A percentile compares a stretch with the other conserved stretches of the same genome.
Conservation (phyloP, 37 sponge, comb jelly and placozoan species). For the Bolinopsis microptera region DNA sequence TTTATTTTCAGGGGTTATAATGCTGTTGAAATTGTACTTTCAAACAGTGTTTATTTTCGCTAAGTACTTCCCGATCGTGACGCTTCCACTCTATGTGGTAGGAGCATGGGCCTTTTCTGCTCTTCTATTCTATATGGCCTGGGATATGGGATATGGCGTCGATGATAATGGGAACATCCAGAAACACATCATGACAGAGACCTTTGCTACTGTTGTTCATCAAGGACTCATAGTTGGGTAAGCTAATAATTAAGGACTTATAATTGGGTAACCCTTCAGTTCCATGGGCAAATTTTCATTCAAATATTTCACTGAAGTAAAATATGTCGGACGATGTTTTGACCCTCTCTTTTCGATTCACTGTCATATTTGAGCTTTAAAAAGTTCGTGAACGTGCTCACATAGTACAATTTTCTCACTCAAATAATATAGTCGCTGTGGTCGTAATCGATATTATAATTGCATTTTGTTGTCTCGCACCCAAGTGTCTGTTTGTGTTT, state of each 20-base stretch:
- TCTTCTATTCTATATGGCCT: conserved; percentile 47
- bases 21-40: conserved; percentile 26
- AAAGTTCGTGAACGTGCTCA: no score
- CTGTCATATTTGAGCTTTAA: no score
- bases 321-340: no score
- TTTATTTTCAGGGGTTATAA: conserved; percentile 39
- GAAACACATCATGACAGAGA: not conserved
- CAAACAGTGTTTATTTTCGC: conserved; percentile 32
- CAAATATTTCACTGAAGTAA: no score
- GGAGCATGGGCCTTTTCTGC: conserved; percentile 34
- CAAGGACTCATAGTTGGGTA: conserved; percentile 31
- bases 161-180: not conserved
- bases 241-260: not conserved
- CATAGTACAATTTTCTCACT: no score
- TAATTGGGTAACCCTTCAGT: not conserved
- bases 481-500: no score
- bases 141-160: not conserved
- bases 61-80: conserved; percentile 52
- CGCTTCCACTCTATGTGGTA: not conserved
- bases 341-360: no score
- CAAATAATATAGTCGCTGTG: no score
- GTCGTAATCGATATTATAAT: no score
- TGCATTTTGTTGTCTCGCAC: no score
- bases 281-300: no score
- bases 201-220: not conserved